A percentile compares a stretch with the other conserved stretches of the same genome.
phyloP scores from a whole-genome alignment of 1,140 invertebrate species.

The Leptoteleia sp. region DNA sequence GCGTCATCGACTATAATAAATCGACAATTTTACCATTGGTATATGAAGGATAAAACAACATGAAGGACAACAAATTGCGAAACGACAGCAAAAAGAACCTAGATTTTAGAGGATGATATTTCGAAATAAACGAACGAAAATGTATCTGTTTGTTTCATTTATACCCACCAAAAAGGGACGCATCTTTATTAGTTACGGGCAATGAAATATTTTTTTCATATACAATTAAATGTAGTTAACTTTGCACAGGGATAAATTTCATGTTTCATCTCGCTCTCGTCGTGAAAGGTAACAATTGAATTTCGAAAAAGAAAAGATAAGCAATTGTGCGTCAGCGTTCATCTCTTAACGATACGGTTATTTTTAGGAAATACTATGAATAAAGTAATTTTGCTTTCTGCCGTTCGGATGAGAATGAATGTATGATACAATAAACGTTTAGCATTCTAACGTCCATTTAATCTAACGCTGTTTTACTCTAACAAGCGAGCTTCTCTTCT shows the following conservation, averaged over 20 bases:
- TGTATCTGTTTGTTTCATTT: constrained; percentile 38
- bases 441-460: constrained; percentile 57
- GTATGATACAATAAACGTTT: constrained; percentile 52
- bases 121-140: constrained; percentile 65
- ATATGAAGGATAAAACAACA: constrained; percentile 17
- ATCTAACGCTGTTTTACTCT: constrained; percentile 60
- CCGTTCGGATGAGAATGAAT: constrained; percentile 40
- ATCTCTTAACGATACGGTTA: constrained; percentile 29
- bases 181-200: background rate
- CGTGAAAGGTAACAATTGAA: too few relatives aligned
- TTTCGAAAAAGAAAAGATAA: constrained; percentile 12
- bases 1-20: constrained; percentile 62
- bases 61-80: constrained; percentile 24
- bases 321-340: constrained; percentile 5
- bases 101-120: constrained; percentile 65
- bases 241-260: background rate
- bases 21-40: constrained; percentile 58
- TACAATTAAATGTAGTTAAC: constrained; percentile 7
- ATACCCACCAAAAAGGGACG: background rate
- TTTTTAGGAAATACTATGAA: constrained; percentile 36
- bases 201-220: background rate
- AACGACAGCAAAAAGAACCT: constrained; percentile 52
- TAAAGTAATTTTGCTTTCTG: constrained; percentile 45
- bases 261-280: too few relatives aligned
- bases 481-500: constrained; percentile 54